Base-by-base conservation (phyloP, 1,140 invertebrate genomes). In the Drosophila fuyamai region DNA sequence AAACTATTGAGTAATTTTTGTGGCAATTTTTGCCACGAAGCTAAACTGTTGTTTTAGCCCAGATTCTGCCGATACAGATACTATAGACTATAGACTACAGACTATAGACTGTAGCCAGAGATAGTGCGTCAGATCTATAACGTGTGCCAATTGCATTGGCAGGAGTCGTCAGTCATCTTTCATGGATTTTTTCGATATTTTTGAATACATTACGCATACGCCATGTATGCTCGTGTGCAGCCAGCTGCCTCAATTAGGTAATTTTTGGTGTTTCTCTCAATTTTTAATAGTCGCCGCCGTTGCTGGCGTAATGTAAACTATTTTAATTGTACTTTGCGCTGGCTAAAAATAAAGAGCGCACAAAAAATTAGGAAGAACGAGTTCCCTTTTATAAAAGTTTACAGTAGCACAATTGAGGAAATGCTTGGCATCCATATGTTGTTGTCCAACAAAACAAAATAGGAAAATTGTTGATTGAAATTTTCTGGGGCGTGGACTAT, bases 151-250 rank as follows among this genome's bases (percentile, higher is more conserved):
- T 82, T 86, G 79, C 83, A 88, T 55, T 79, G 70, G 53, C 75
- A 68, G 73, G 44, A 74, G 57, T 63, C 59, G 40, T 82, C 76
- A 61, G 56, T 56, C 63, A 73, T 61, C 43, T 55, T 50, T 66
- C 27, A 46, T 44, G 32, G 57, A 55, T 68, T 80, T 75, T 53
- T 36, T 29, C 3, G 76, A 73, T 84, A 88, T 89, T 89, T 89
- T 81, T 84, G 84, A 88, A 77, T 43, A 65, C 57, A 88, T 88
- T 89, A 89, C 84, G 84, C 68, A 89, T 88, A 84, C 84, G 84
- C 79, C 63, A 57, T 44, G 63, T 70, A 35, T 63, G 55, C 43
- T 50, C 32, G 57, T 41, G 57, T 83, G 80, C 58, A 56, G 13
- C 61, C 80, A 82, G 76, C 81, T 81, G 79, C 61, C 65, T 67